phyloP scores from a whole-genome alignment of 1,140 invertebrate species.

The Brachionus angularis region DNA sequence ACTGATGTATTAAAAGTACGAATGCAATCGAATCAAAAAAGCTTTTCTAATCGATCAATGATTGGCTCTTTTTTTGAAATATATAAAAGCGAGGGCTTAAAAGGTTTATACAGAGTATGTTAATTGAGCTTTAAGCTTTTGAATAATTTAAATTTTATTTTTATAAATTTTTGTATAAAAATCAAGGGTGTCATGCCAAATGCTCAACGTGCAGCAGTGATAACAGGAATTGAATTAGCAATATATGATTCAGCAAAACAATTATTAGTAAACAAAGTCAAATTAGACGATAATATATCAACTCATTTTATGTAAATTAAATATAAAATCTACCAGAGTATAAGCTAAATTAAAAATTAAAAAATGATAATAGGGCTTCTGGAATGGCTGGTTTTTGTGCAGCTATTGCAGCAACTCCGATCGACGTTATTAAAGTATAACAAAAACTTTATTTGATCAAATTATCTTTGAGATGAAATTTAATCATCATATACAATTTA shows the following conservation, averaged over 20 bases:
- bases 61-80: conserved; percentile 51
- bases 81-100: conserved; percentile 52
- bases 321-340: conserved; percentile 39
- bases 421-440: conserved; percentile 57
- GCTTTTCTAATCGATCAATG: conserved; percentile 47
- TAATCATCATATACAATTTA: no score
- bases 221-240: conserved; percentile 85
- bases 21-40: conserved; percentile 62
- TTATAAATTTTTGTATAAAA: conserved; percentile 45
- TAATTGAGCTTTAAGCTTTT: neutral
- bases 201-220: conserved; percentile 80
- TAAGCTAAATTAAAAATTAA: conserved; percentile 45
- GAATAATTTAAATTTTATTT: neutral
- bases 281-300: conserved; percentile 71
- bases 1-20: conserved; percentile 58
- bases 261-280: conserved; percentile 63
- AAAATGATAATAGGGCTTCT: no score
- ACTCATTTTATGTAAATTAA: conserved; percentile 79
- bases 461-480: neutral
- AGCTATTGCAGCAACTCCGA: conserved; percentile 55
- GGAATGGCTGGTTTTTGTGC: conserved; percentile 54
- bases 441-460: neutral
- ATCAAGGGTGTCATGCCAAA: conserved; percentile 81
- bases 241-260: conserved; percentile 86
- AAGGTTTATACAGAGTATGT: conserved; percentile 55